Evolutionary conservation across 2,797 vertebrate species (phyloP), one percentile per base, ranked within the genome.

Genomic region (Synaphobranchus kaupii): DNA sequence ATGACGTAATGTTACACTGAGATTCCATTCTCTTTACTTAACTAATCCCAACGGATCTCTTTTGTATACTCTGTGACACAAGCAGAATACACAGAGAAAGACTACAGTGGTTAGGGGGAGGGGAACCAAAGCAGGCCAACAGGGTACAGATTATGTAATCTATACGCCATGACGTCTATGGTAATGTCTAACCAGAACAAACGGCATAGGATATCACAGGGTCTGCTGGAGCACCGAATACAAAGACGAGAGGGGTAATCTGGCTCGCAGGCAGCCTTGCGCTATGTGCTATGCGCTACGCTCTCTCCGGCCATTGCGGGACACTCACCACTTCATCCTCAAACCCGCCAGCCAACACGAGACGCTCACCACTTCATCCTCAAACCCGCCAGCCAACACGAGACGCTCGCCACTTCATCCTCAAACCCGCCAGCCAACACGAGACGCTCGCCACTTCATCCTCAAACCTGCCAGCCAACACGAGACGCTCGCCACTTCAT

Each of bases 351-450:
- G 99, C 99, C 90, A 99, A 91, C 84, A 99, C 99, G 90, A 99
- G 97, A 3, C 39, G 3, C 39, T 39, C 39, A 39, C 39, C 39
- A 39, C 1, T 2, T 1, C 39, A 39, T 39, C 39, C 39, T 39
- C 39, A 39, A 39, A 39, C 39, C 39, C 39, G 39, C 39, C 39
- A 39, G 39, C 12, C 6, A 22, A 20, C 4, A 52, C 1, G 85
- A 88, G 86, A 86, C 84, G 96, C 98, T 91, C 96, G 99, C 98
- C 96, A 99, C 98, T 98, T 99, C 99, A 90, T 99, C 98, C 90
- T 99, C 98, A 93, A 99, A 99, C 93, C 98, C 98, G 63, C 99
- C 99, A 39, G 99, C 99, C 90, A 99, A 91, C 84, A 99, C 99
- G 90, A 99, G 97, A 3, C 84, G 96, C 98, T 91, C 96, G 99